These are phyloP conservation scores for Hippocampus zosterae DNA, from an alignment of 2,113 vertebrate genomes.

Conservation along the genomic window DNA sequence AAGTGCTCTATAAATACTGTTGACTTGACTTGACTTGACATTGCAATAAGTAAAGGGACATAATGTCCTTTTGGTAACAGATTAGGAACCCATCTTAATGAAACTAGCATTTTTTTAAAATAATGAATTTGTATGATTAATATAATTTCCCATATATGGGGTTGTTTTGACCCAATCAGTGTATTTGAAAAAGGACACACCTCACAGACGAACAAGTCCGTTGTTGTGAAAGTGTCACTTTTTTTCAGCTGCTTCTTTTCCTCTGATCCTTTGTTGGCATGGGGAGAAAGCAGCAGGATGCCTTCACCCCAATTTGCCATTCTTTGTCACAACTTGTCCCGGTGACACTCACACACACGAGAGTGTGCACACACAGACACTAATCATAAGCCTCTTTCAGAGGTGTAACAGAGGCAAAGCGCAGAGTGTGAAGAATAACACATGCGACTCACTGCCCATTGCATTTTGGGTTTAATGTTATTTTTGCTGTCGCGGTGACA, in stretches of 20 bases:
- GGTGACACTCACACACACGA: constrained; percentile 56
- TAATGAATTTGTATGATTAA: not conserved
- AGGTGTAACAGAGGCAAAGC: not conserved
- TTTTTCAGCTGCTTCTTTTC: constrained; percentile 53
- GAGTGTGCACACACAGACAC: constrained; percentile 29
- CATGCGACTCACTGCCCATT: not conserved
- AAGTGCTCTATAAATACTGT: too few relatives aligned
- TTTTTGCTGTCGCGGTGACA: not conserved
- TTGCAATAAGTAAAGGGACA: too few relatives aligned
- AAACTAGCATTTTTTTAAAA: not conserved
- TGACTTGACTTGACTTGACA: too few relatives aligned
- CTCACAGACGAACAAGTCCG: constrained; percentile 1
- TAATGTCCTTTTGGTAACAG: too few relatives aligned
- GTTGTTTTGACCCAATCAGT: not conserved
- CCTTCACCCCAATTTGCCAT: constrained; percentile 78
- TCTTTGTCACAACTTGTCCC: constrained; percentile 74
- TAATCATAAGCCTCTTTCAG: not conserved
- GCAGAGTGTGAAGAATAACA: not conserved
- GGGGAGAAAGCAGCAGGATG: constrained; percentile 60
- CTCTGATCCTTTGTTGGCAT: constrained; percentile 66
- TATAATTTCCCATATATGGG: not conserved
- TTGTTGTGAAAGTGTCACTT: constrained; percentile 26
- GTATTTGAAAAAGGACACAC: not conserved
- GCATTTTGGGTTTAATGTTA: not conserved
- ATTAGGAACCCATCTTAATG: not conserved